phyloP scores from a whole-genome alignment of 2,888 invertebrate species.

The Drosophila kuntzei region DNA sequence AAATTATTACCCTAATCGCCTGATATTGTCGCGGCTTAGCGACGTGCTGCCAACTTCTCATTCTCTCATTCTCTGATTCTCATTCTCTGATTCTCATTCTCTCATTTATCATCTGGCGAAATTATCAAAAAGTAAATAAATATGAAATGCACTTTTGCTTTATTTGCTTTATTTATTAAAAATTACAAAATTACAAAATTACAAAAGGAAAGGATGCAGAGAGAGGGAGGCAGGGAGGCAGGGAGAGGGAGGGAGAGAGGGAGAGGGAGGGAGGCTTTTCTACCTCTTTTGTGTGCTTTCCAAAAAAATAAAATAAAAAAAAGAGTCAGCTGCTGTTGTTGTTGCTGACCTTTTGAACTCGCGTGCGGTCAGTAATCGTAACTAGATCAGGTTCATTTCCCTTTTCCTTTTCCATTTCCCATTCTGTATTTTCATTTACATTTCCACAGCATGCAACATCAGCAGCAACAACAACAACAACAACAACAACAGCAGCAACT shows the following conservation, averaged over 20 bases:
- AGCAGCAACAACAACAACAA: no score
- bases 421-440: conserved; percentile 6
- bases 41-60: conserved; percentile 26
- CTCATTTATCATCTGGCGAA: conserved; percentile 47
- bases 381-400: conserved; percentile 37
- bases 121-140: conserved; percentile 72
- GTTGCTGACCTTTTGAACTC: conserved; percentile 37
- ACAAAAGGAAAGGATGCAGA: conserved; percentile 2
- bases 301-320: conserved; percentile 27
- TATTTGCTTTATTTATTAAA: conserved; percentile 72
- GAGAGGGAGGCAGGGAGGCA: not conserved
- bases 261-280: conserved; percentile 14
- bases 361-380: conserved; percentile 46
- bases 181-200: conserved; percentile 19
- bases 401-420: conserved; percentile 8
- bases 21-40: conserved; percentile 78
- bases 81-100: no score
- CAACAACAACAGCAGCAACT: conserved; percentile 40
- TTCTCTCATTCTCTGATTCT: no score
- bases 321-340: conserved; percentile 53
- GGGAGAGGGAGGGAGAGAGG: not conserved
- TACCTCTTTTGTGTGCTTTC: conserved; percentile 16
- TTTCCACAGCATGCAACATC: conserved; percentile 22
- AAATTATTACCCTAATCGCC: conserved; percentile 77
- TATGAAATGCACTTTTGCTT: conserved; percentile 59